Evolutionary conservation across 2,113 vertebrate species (phyloP).

Genomic region (Caretta caretta): DNA sequence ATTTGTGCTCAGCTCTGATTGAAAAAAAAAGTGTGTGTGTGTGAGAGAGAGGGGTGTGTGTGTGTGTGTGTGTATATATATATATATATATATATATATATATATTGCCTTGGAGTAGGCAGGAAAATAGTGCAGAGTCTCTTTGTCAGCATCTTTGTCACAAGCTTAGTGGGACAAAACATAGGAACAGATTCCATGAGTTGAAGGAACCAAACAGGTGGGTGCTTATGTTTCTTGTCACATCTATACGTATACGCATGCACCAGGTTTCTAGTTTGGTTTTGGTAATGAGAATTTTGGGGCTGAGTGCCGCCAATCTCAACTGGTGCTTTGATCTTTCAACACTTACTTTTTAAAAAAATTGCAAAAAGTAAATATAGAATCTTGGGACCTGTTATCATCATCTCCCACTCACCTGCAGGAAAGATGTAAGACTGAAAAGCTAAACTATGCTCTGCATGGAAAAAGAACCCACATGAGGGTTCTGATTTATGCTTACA

Average conservation of each 20-base stretch:
- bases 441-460: neutral
- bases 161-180: neutral
- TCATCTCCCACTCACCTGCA: neutral
- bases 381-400: accelerated
- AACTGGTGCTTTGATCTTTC: neutral
- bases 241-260: accelerated
- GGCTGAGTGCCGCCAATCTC: too few species aligned
- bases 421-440: neutral
- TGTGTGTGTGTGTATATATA: too few species aligned
- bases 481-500: neutral
- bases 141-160: neutral
- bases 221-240: neutral
- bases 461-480: neutral
- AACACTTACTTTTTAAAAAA: neutral
- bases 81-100: too few species aligned
- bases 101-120: neutral
- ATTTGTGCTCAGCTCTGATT: neutral
- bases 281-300: neutral
- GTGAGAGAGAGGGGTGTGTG: too few species aligned
- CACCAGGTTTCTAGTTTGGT: neutral
- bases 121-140: neutral
- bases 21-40: neutral
- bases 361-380: neutral
- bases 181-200: neutral
- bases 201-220: too few species aligned